Evolutionary conservation across 2,113 vertebrate genomes (phyloP).

Genomic region (Laticauda colubrina): DNA sequence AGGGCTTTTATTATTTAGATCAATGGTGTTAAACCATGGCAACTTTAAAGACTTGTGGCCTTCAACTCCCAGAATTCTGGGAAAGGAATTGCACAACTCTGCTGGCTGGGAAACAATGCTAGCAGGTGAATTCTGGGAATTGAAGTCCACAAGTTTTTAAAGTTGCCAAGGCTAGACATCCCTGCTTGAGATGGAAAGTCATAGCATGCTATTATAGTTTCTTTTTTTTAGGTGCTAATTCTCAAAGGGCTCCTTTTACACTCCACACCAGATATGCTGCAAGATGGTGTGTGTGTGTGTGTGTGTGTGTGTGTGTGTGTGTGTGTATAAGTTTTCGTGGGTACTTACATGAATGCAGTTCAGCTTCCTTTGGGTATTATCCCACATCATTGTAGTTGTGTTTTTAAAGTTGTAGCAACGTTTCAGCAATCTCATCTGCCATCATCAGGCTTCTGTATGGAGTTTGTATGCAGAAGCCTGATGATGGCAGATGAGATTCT

Average conservation of each 20-base stretch:
- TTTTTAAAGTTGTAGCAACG: no score
- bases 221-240: background rate
- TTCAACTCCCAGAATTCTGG: no score
- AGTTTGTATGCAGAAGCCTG: no score
- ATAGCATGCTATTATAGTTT: background rate
- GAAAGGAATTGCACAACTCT: background rate
- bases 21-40: background rate
- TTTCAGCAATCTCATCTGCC: no score
- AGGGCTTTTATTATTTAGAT: background rate
- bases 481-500: no score
- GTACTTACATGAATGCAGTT: no score
- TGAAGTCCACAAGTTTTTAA: background rate
- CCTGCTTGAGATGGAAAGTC: background rate
- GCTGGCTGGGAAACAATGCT: background rate
- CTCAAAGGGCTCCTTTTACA: background rate
- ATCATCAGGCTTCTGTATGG: no score
- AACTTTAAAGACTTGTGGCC: background rate
- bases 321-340: no score
- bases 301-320: no score
- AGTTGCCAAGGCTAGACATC: background rate
- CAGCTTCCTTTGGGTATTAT: no score
- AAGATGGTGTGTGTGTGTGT: background rate
- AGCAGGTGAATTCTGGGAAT: background rate
- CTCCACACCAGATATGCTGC: background rate
- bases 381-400: no score